A percentile compares a stretch with the other conserved stretches of the same genome.
Evolutionary conservation across 2,113 vertebrate species (phyloP).

Genomic region (Myotis lucifugus): DNA sequence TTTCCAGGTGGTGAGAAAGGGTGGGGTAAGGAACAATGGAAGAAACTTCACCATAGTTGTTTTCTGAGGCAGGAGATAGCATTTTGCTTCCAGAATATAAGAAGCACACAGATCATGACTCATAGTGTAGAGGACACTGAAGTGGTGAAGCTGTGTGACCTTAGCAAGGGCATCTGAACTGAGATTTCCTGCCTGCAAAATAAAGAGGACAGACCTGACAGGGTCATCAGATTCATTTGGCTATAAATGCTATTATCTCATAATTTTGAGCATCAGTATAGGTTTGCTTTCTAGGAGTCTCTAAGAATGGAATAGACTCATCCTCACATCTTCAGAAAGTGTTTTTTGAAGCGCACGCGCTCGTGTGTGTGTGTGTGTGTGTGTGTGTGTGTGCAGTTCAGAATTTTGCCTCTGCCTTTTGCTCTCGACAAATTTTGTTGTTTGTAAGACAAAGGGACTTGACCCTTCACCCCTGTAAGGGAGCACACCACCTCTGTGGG

Average conservation of each 20-base stretch:
- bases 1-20: background rate
- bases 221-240: fast-evolving
- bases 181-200: background rate
- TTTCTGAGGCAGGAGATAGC: background rate
- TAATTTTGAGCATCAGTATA: background rate
- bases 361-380: too few relatives aligned
- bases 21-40: background rate
- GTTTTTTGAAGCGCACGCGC: background rate
- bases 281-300: background rate
- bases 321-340: background rate
- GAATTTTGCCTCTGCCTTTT: background rate
- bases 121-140: fast-evolving
- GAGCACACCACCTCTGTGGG: fast-evolving
- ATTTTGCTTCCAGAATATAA: background rate
- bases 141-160: background rate
- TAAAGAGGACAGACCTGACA: background rate
- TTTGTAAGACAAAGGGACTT: background rate
- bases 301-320: background rate
- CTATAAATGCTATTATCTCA: background rate
- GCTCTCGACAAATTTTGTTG: background rate
- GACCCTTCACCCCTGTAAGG: background rate
- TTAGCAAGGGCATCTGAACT: background rate
- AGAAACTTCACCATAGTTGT: background rate
- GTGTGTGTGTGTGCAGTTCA: background rate
- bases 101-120: fast-evolving